Percentiles rank a stretch among this genome's conserved stretches.
Evolutionary conservation across 2,888 invertebrate genomes (phyloP).

Genomic region (Geophilus truncorum): DNA sequence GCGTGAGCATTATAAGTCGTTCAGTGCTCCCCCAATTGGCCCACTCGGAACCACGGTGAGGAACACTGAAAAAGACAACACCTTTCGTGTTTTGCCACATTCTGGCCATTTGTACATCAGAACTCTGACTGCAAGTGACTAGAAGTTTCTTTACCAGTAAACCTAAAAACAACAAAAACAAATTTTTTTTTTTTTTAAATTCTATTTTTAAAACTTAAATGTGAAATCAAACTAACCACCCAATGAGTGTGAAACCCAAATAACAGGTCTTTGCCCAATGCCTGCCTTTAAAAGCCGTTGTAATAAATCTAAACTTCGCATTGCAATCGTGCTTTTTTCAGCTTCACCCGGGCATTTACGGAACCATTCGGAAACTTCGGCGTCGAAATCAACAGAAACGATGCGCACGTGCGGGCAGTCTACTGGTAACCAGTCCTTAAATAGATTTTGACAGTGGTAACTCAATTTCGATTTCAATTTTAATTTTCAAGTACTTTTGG

Average conservation of each 20-base stretch:
- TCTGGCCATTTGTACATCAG: conserved; percentile 53
- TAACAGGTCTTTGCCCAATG: conserved; percentile 72
- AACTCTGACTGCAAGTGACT: conserved; percentile 56
- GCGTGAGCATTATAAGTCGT: conserved; percentile 75
- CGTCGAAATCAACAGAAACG: conserved; percentile 82
- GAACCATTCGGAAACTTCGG: conserved; percentile 75
- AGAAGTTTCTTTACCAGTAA: conserved; percentile 81
- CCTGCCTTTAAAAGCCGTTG: conserved; percentile 66
- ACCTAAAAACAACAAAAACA: conserved; percentile 47
- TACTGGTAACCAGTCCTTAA: conserved; percentile 79
- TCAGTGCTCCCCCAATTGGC: conserved; percentile 70
- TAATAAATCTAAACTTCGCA: conserved; percentile 62
- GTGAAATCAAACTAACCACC: conserved; percentile 68
- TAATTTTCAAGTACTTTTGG: conserved; percentile 28
- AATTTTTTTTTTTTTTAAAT: neutral
- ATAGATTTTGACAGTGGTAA: too few relatives aligned
- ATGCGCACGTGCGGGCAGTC: conserved; percentile 71
- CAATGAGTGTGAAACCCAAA: conserved; percentile 95
- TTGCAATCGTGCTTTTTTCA: conserved; percentile 57
- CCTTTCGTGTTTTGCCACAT: conserved; percentile 70
- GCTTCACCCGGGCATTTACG: conserved; percentile 61
- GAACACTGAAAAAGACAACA: conserved; percentile 82
- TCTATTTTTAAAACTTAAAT: too few relatives aligned
- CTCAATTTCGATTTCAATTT: too few relatives aligned
- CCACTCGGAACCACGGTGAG: conserved; percentile 77